Percentiles rank a stretch among this genome's conserved stretches.
phyloP scores from a whole-genome alignment of 2,797 vertebrate species.

The Distichodus sexfasciatus region DNA sequence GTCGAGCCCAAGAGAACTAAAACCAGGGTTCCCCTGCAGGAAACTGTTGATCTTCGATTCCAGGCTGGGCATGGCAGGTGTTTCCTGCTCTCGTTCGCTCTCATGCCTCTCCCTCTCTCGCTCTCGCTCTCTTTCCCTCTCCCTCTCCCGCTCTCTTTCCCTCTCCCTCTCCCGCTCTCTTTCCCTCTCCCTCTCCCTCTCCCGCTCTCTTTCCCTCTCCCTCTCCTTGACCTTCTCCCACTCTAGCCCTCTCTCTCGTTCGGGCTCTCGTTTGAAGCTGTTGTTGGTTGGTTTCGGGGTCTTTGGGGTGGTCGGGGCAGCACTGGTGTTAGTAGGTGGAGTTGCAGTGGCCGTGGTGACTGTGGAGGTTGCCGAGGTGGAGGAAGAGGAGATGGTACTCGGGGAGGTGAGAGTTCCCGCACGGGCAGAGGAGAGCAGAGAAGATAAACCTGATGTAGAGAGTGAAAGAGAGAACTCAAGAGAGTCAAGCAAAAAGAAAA shows the following conservation, averaged over 20 bases:
- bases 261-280: conserved; percentile 63
- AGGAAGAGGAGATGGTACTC: conserved; percentile 27
- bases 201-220: conserved; percentile 59
- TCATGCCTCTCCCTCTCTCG: conserved; percentile 42
- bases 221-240: conserved; percentile 69
- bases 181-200: conserved; percentile 63
- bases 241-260: conserved; percentile 58
- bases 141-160: conserved; percentile 56
- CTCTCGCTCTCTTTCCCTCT: too few species aligned
- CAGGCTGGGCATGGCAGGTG: conserved; percentile 83
- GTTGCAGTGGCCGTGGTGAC: conserved; percentile 70
- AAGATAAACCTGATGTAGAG: conserved; percentile 84
- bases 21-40: conserved; percentile 94
- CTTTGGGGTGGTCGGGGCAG: conserved; percentile 73
- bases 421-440: conserved; percentile 89
- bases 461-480: not conserved
- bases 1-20: conserved; percentile 85
- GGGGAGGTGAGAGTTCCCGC: conserved; percentile 61
- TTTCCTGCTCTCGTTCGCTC: conserved; percentile 54
- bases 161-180: conserved; percentile 33
- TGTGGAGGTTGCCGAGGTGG: conserved; percentile 5
- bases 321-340: conserved; percentile 71
- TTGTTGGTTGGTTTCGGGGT: conserved; percentile 56
- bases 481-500: not conserved
- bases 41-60: conserved; percentile 99